Conservation (phyloP, 2,797 vertebrate species). For the Danio albolineatus region DNA sequence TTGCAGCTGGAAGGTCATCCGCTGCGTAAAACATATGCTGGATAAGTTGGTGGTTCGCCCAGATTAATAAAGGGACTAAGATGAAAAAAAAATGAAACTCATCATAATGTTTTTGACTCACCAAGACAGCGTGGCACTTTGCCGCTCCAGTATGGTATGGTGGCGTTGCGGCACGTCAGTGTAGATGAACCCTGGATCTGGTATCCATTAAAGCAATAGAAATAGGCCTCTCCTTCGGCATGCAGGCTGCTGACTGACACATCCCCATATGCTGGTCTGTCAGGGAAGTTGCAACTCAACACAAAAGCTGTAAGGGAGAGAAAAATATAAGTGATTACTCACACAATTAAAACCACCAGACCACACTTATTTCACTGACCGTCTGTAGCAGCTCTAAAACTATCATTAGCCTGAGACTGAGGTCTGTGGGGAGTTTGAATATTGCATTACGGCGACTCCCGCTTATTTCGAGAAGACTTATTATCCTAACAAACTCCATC, state of each 20-base stretch:
- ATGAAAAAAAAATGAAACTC: neutral
- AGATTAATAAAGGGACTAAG: too few relatives aligned
- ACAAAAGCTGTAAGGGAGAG: constrained; percentile 77
- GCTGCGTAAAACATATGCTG: too few relatives aligned
- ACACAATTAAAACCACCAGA: constrained; percentile 19
- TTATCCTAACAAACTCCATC: constrained; percentile 45
- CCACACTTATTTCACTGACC: neutral
- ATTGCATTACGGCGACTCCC: constrained; percentile 30
- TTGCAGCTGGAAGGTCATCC: too few relatives aligned
- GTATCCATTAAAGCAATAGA: constrained; percentile 89
- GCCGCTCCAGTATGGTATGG: constrained; percentile 91
- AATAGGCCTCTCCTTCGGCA: constrained; percentile 87
- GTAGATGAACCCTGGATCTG: constrained; percentile 82
- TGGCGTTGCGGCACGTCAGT: constrained; percentile 89
- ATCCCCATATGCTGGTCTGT: constrained; percentile 83
- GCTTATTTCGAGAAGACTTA: constrained; percentile 39
- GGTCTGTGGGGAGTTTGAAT: constrained; percentile 33
- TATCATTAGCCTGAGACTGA: constrained; percentile 7
- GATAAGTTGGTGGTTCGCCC: too few relatives aligned
- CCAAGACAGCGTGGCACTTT: constrained; percentile 86
- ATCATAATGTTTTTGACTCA: constrained; percentile 67
- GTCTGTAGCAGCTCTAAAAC: constrained; percentile 12
- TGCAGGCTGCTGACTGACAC: constrained; percentile 92
- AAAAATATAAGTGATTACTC: constrained; percentile 22
- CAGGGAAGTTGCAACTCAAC: constrained; percentile 90